Evolutionary conservation across 2,113 vertebrate species (phyloP).

Genomic region (Anseranas semipalmata): DNA sequence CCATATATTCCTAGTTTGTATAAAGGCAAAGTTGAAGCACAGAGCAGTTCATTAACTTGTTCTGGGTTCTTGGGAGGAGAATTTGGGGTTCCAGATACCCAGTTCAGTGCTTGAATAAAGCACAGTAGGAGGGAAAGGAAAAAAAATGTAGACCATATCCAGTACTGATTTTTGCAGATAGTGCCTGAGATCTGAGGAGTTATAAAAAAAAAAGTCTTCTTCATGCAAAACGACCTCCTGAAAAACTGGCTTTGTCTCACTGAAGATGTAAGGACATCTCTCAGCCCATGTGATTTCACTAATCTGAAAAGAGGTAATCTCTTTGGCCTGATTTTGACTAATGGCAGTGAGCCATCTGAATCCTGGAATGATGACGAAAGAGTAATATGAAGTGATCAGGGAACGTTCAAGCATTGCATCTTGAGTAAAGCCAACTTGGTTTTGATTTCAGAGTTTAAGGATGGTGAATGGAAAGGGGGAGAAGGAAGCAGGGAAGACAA

Average conservation of each 20-base stretch:
- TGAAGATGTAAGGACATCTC: neutral
- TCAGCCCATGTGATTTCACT: neutral
- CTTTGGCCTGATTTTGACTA: neutral
- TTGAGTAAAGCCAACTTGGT: neutral
- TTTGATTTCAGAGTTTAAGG: neutral
- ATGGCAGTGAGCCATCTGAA: neutral
- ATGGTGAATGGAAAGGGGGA: neutral
- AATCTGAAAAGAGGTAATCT: neutral
- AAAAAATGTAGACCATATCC: accelerated
- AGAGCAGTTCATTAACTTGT: neutral
- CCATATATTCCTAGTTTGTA: neutral
- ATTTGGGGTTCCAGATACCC: neutral
- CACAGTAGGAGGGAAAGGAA: neutral
- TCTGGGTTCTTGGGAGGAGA: neutral
- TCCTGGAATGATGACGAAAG: neutral
- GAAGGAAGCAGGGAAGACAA: neutral
- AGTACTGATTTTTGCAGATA: neutral
- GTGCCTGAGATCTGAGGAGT: neutral
- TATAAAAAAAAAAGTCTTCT: neutral
- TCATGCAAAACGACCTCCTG: neutral
- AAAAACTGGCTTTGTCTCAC: neutral
- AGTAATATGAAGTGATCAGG: neutral
- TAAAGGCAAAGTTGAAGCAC: neutral
- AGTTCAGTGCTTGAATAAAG: neutral
- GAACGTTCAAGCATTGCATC: neutral